A percentile compares a stretch with the other conserved stretches of the same genome.
Evolutionary conservation across 2,888 invertebrate genomes (phyloP).

Genomic region (Serripes groenlandicus): DNA sequence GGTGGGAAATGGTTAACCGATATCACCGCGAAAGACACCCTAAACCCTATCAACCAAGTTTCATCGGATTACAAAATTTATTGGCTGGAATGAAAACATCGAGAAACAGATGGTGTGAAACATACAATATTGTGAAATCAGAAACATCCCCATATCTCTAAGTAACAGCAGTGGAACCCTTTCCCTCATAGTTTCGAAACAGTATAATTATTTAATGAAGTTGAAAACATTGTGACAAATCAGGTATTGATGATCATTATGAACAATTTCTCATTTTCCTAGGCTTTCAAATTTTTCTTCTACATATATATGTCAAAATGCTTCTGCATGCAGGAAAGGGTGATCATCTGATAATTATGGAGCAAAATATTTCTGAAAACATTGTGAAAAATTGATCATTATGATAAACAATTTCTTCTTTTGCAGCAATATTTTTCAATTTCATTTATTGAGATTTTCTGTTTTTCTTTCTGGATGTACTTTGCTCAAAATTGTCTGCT

Average conservation of each 20-base stretch:
- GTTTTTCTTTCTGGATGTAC: background rate
- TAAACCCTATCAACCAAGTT: background rate
- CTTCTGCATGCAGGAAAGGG: no score
- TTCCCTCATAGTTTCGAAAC: no score
- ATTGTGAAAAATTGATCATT: background rate
- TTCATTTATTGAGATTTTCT: background rate
- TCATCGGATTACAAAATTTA: slow-evolving; percentile 8
- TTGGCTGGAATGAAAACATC: slow-evolving; percentile 8
- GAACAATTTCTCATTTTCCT: no score
- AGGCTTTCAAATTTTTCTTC: background rate
- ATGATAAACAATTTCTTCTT: background rate
- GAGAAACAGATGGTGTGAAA: slow-evolving; percentile 2
- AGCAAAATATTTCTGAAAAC: background rate
- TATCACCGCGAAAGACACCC: no score
- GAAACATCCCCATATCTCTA: background rate
- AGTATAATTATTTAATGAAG: no score
- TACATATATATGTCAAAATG: no score
- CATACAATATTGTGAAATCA: slow-evolving; percentile 19
- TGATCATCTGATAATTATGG: no score
- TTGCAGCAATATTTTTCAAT: background rate
- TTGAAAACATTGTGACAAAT: no score
- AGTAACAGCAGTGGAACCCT: background rate
- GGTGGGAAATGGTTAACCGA: no score
- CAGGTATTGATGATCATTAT: no score
- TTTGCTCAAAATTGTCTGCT: no score